phyloP scores from a whole-genome alignment of 2,888 invertebrate species.

The Anthrax anthrax region DNA sequence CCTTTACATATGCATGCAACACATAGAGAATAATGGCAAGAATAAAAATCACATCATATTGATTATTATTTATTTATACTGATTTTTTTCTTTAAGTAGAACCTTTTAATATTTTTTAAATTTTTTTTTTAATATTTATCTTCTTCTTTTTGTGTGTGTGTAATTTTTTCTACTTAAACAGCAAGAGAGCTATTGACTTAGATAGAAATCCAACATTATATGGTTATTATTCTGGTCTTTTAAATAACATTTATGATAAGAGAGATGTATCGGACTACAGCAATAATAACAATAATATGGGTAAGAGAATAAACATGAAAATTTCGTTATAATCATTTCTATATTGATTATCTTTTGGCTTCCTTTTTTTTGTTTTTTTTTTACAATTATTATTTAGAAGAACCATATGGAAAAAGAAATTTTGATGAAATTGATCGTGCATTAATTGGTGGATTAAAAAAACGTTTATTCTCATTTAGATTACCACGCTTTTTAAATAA shows the following conservation, averaged over 20 bases:
- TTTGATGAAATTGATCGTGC: constrained; percentile 12
- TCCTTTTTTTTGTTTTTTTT: too few relatives aligned
- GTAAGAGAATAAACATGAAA: too few relatives aligned
- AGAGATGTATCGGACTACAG: too few relatives aligned
- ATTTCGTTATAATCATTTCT: too few relatives aligned
- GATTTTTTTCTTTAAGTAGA: too few relatives aligned
- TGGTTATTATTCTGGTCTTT: constrained; percentile 10
- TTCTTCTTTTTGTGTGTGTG: too few relatives aligned
- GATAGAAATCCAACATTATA: constrained; percentile 10
- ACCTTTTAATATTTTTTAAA: too few relatives aligned
- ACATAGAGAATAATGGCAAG: neutral
- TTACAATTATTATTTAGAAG: too few relatives aligned
- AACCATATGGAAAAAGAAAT: constrained; percentile 5
- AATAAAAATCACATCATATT: neutral
- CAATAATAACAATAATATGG: neutral
- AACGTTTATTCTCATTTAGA: neutral
- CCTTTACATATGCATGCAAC: too few relatives aligned
- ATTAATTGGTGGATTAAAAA: constrained; percentile 4
- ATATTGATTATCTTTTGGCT: too few relatives aligned
- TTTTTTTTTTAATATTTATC: too few relatives aligned
- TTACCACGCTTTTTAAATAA: neutral
- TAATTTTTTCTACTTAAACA: neutral
- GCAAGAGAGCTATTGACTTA: constrained; percentile 6
- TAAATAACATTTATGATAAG: constrained; percentile 1
- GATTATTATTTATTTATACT: too few relatives aligned